Evolutionary conservation across 2,113 vertebrate species (phyloP).

Genomic region (Callipepla squamata): DNA sequence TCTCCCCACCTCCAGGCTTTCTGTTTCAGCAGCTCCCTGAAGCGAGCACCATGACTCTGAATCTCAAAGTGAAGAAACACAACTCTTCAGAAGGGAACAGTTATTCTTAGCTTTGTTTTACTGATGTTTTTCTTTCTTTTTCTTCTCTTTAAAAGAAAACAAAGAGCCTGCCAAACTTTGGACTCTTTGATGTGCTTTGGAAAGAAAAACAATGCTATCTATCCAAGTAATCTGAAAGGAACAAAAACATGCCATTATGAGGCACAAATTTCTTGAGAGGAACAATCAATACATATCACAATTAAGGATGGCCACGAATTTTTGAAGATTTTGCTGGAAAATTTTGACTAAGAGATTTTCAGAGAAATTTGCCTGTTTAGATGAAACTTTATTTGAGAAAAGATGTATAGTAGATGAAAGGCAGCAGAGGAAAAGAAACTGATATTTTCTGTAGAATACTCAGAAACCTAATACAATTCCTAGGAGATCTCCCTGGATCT

Average conservation of each 20-base stretch:
- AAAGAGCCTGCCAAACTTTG: conserved; percentile 60
- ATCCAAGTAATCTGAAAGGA: conserved; percentile 48
- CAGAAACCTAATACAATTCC: background rate
- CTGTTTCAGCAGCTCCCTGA: conserved; percentile 58
- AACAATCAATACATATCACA: conserved; percentile 25
- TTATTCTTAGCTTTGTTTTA: conserved; percentile 64
- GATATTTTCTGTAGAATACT: background rate
- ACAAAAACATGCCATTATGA: conserved; percentile 57
- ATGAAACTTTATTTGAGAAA: background rate
- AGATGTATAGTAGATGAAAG: background rate
- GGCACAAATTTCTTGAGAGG: conserved; percentile 32
- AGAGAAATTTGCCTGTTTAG: background rate
- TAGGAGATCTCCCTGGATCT: background rate
- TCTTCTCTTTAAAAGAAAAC: conserved; percentile 28
- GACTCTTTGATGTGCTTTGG: conserved; percentile 70
- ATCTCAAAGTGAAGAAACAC: conserved; percentile 37
- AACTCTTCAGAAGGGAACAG: conserved; percentile 62
- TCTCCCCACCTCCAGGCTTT: conserved; percentile 32
- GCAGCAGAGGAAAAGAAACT: background rate
- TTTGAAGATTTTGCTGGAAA: background rate
- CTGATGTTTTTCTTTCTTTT: conserved; percentile 58
- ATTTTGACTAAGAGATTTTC: background rate
- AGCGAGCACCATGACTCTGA: conserved; percentile 48
- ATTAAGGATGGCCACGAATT: conserved; percentile 11
- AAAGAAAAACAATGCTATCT: conserved; percentile 70